Conservation (phyloP, 1,140 invertebrate species). For the Eueides isabella region DNA sequence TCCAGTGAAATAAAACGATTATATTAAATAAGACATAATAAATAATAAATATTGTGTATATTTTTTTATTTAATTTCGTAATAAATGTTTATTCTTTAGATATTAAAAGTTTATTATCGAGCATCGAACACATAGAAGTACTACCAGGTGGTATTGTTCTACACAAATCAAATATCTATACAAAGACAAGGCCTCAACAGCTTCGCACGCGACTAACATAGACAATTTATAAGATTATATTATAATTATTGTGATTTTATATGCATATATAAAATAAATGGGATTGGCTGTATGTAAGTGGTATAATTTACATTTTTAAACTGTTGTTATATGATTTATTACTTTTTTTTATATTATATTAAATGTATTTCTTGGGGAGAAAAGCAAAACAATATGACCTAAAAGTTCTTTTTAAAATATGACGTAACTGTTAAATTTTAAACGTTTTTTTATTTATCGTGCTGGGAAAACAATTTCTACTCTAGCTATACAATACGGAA, state of each 20-base stretch:
- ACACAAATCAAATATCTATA: neutral
- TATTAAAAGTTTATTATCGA: conserved; percentile 18
- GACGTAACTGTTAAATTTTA: too few relatives aligned
- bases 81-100: neutral
- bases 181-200: conserved; percentile 3
- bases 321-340: too few relatives aligned
- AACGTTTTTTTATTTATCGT: too few relatives aligned
- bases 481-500: too few relatives aligned
- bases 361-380: too few relatives aligned
- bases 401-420: too few relatives aligned
- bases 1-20: too few relatives aligned
- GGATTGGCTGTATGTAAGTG: neutral
- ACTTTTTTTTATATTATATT: neutral
- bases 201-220: conserved; percentile 9
- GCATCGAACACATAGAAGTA: conserved; percentile 14
- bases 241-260: conserved; percentile 67
- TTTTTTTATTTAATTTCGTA: neutral
- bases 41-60: neutral
- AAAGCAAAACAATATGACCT: too few relatives aligned
- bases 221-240: neutral
- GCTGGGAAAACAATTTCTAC: too few relatives aligned
- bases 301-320: neutral
- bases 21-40: too few relatives aligned
- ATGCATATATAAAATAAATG: conserved; percentile 51
- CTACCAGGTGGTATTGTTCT: neutral